Evolutionary conservation across 2,113 vertebrate genomes (phyloP).

Genomic region (Peromyscus californicus): DNA sequence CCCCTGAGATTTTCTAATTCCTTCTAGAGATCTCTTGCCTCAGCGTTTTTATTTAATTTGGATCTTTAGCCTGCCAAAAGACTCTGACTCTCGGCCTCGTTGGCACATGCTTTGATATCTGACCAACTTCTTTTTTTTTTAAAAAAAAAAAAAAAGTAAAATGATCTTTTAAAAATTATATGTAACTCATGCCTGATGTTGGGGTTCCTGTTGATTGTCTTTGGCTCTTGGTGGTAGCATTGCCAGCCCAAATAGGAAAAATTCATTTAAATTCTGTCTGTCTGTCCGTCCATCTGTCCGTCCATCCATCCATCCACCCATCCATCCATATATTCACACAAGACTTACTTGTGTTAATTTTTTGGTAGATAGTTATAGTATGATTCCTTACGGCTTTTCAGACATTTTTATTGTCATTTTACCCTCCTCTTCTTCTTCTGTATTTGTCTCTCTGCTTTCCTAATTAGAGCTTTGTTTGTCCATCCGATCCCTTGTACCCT

Average conservation of each 20-base stretch:
- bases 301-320: not conserved
- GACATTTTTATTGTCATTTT: not conserved
- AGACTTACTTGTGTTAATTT: not conserved
- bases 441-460: not conserved
- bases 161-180: constrained; percentile 5
- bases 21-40: constrained; percentile 26
- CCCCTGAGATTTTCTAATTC: constrained; percentile 47
- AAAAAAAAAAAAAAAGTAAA: not conserved
- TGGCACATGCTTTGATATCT: constrained; percentile 36
- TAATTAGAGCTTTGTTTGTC: not conserved
- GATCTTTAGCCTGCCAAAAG: constrained; percentile 38
- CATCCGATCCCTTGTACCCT: not conserved
- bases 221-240: not conserved
- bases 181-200: not conserved
- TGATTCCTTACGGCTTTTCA: not conserved
- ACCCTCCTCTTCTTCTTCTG: not conserved
- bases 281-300: not conserved
- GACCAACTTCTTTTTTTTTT: constrained; percentile 39
- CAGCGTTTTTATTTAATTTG: constrained; percentile 63
- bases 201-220: not conserved
- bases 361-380: not conserved
- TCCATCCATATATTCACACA: not conserved
- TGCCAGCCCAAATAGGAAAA: not conserved
- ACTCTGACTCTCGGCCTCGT: constrained; percentile 40
- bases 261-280: not conserved